Evolutionary conservation across 1,140 invertebrate genomes (phyloP), one percentile per base, ranked within the genome.

Genomic region (Mya arenaria): DNA sequence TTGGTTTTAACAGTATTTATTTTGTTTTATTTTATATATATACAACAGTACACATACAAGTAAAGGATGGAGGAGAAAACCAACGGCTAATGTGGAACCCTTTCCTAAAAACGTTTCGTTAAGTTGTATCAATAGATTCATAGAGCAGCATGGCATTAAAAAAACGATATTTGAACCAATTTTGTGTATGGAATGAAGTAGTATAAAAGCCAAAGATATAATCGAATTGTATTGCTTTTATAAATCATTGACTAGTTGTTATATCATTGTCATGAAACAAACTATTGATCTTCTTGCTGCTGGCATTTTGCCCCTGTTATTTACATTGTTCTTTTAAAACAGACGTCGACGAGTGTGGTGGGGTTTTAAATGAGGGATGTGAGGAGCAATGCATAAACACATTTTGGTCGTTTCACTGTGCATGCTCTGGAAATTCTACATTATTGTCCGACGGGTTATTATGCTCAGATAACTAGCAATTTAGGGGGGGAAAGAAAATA

Each of bases 311-410:
- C 4, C 25, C 2, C 19, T 52, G 48, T 8, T n/a, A 52, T 23
- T n/a, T 52, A 52, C 25, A 52, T 52, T 52, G 48, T 10, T 52
- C 48, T 52, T 52, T 19, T 62, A n/a, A n/a, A 36, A 2, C 19
- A 73, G 69, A 73, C 25, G 37, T 73, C 25, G 48, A 73, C 28
- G 69, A 73, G 25, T 73, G 69, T 34, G 69, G 32, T 28, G 44
- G 48, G n/a, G 55, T 32, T 55, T n/a, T 55, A 55, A 55, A 73
- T 2, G 69, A 52, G 28, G 69, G 69, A 30, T 73, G 69, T 73
- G 69, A 55, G 34, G 69, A 73, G n/a, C 6, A 32, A 17, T 73
- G 69, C 36, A 56, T 34, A 0, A 73, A 73, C 30, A 73, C 44
- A 10, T 23, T 55, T 10, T 44, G 69, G 17, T 73, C 69, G 19